A percentile compares a stretch with the other conserved stretches of the same genome.
Conservation (phyloP, 2,113 vertebrate genomes). For the Nettapus auritus region DNA sequence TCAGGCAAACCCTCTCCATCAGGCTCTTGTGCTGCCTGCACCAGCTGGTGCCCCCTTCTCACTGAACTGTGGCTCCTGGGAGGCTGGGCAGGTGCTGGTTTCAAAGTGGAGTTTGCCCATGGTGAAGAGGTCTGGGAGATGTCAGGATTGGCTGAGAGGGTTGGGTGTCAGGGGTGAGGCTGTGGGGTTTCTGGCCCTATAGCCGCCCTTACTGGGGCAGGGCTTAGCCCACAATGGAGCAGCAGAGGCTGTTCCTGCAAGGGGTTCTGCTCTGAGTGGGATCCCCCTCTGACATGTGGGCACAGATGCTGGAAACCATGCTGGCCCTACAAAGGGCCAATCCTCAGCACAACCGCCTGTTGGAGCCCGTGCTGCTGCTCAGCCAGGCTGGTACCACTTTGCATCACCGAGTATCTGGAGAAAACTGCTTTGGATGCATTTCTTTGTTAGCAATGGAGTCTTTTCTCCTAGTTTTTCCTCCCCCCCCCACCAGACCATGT, state of each 20-base stretch:
- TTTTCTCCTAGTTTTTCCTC: not conserved
- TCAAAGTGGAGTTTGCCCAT: not conserved
- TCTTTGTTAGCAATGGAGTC: not conserved
- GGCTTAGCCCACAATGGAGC: no score
- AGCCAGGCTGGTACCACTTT: not conserved
- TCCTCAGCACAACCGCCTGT: accelerated
- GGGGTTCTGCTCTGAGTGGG: not conserved
- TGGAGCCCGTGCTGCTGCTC: not conserved
- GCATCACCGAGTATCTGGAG: not conserved
- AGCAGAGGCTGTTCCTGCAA: no score
- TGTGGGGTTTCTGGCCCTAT: not conserved
- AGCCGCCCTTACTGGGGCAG: not conserved
- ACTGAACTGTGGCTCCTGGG: not conserved
- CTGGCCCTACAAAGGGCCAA: not conserved
- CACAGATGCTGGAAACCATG: not conserved
- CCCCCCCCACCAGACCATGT: not conserved
- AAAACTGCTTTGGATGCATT: not conserved
- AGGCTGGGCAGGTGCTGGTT: not conserved
- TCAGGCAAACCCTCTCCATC: not conserved
- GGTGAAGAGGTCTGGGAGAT: not conserved
- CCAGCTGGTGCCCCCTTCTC: not conserved
- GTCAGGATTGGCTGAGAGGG: not conserved
- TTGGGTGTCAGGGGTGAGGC: not conserved
- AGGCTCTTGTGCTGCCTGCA: not conserved
- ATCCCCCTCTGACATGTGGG: not conserved